Percentiles rank a stretch among this genome's conserved stretches.
Evolutionary conservation across 2,797 vertebrate species (phyloP).

Genomic region (Rhinella marina): DNA sequence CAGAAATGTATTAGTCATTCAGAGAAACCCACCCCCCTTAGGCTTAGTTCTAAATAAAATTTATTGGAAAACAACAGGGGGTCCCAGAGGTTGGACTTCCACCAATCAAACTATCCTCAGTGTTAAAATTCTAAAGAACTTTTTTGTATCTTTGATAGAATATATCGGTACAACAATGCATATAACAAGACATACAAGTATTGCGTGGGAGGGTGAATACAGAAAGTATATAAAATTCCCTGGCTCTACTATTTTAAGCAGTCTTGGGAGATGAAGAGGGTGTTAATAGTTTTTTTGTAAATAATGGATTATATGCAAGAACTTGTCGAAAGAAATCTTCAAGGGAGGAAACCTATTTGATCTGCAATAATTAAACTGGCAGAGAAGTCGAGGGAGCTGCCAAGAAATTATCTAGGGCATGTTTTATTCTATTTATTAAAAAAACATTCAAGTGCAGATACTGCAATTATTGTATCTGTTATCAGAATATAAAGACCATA

Average conservation of each 20-base stretch:
- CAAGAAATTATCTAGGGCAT: slow-evolving; percentile 49
- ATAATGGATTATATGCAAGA: slow-evolving; percentile 57
- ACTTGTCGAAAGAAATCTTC: slow-evolving; percentile 54
- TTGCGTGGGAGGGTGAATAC: background rate
- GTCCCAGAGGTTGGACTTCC: too few relatives aligned
- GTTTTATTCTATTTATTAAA: background rate
- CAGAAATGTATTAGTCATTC: too few relatives aligned
- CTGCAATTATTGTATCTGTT: background rate
- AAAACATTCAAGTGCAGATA: background rate
- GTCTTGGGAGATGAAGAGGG: slow-evolving; percentile 41
- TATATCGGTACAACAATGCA: background rate
- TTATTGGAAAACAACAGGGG: too few relatives aligned
- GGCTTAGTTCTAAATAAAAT: too few relatives aligned
- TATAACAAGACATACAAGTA: background rate
- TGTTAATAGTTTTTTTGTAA: slow-evolving; percentile 47
- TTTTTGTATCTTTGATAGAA: background rate
- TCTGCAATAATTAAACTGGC: slow-evolving; percentile 58
- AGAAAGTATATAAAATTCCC: background rate
- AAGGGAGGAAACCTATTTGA: slow-evolving; percentile 57
- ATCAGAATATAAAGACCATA: background rate
- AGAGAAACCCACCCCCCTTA: too few relatives aligned
- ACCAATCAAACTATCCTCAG: too few relatives aligned
- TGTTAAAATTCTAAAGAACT: too few relatives aligned
- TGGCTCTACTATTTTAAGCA: background rate
- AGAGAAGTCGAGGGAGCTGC: slow-evolving; percentile 37